Conservation (phyloP, 64 coral and sea anemone genomes). For the Actinia equina region DNA sequence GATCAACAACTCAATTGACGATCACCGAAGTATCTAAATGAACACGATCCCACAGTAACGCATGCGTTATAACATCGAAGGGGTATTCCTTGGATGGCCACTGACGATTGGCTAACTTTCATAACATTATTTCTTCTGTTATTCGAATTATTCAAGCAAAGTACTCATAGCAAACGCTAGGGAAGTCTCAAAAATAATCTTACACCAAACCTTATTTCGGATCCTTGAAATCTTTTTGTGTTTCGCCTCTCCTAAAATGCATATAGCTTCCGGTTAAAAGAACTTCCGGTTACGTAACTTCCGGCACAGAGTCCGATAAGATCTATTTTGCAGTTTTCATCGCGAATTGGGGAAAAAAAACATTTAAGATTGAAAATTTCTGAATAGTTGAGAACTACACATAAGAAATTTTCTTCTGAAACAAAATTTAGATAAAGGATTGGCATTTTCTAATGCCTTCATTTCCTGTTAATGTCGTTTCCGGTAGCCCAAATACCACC, state of each 20-base stretch:
- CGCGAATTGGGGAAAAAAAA: too few species aligned
- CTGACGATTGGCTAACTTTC: not conserved
- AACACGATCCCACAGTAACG: not conserved
- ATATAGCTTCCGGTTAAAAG: not conserved
- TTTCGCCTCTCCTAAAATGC: not conserved
- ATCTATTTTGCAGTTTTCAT: too few species aligned
- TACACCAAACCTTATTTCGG: not conserved
- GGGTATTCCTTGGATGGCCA: slow-evolving; percentile 1
- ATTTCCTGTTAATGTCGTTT: too few species aligned
- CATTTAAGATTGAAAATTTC: too few species aligned
- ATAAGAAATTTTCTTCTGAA: too few species aligned
- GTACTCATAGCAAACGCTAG: not conserved
- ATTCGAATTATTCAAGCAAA: not conserved
- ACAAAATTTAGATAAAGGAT: too few species aligned
- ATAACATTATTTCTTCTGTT: not conserved
- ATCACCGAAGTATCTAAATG: not conserved
- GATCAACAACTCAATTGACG: not conserved
- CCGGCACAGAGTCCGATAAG: not conserved
- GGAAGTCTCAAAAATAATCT: not conserved
- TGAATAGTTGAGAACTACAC: too few species aligned
- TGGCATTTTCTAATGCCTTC: too few species aligned
- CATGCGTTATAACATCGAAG: not conserved
- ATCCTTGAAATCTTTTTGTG: not conserved
- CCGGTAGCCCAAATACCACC: too few species aligned
- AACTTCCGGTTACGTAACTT: not conserved